phyloP scores from a whole-genome alignment of 1,140 invertebrate genomes.

The Achroia grisella region DNA sequence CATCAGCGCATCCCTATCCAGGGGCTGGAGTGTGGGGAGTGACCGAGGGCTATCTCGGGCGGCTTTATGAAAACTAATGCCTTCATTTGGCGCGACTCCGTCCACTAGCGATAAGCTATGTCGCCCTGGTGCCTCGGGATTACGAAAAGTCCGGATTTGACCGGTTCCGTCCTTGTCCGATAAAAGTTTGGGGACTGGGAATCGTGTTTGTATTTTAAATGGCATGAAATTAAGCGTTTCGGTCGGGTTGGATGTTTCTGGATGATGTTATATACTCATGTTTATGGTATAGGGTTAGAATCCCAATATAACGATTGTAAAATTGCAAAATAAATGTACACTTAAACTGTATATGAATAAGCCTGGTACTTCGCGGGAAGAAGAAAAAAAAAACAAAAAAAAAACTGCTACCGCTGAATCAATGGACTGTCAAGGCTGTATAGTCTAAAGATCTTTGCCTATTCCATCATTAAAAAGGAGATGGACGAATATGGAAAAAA shows the following conservation, averaged over 20 bases:
- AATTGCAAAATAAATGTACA: no score
- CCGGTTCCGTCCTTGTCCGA: conserved; percentile 15
- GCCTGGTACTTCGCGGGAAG: no score
- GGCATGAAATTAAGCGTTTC: conserved; percentile 2
- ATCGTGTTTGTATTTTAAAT: conserved; percentile 22
- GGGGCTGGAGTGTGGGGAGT: conserved; percentile 12
- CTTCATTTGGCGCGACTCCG: conserved; percentile 37
- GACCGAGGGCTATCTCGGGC: conserved; percentile 28
- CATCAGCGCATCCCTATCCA: conserved; percentile 10
- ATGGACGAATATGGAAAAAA: no score
- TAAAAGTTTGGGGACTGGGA: conserved; percentile 15
- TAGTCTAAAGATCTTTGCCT: no score
- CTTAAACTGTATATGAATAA: no score
- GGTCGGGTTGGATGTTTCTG: background rate
- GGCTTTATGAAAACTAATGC: conserved; percentile 53
- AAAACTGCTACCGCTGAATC: no score
- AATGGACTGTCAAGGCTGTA: no score
- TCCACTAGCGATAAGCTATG: conserved; percentile 39
- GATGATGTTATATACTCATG: background rate
- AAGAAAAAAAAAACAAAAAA: no score
- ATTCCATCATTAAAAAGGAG: no score
- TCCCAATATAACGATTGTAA: no score
- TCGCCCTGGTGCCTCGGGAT: conserved; percentile 35
- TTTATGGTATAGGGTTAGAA: background rate
- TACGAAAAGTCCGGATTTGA: conserved; percentile 29